These are phyloP conservation scores for Parochlus steinenii DNA, from an alignment of 2,888 invertebrate species.

Conservation along the genomic window DNA sequence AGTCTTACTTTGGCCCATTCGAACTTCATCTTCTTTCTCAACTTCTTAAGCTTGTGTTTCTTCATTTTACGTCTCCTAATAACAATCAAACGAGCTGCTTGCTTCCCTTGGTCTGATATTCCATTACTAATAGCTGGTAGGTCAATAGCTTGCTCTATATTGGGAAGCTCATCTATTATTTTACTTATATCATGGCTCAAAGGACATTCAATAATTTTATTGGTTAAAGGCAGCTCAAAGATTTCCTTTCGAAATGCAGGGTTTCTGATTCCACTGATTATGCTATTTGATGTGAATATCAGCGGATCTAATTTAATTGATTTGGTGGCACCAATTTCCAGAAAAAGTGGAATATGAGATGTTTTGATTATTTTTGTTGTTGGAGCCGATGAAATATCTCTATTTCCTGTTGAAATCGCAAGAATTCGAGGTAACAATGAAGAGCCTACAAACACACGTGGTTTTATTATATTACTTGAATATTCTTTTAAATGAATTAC, in stretches of 20 bases:
- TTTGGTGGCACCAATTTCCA: no score
- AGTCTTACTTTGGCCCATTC: slow-evolving; percentile 46
- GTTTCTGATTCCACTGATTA: no score
- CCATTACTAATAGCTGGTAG: background rate
- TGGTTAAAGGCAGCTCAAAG: slow-evolving; percentile 11
- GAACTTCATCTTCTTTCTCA: slow-evolving; percentile 62
- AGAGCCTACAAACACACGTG: slow-evolving; percentile 1
- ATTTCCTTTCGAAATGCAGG: no score
- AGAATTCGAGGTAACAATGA: background rate
- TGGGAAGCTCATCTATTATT: slow-evolving; percentile 2
- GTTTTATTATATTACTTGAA: no score
- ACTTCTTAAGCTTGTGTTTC: slow-evolving; percentile 66
- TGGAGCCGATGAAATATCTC: slow-evolving; percentile 3
- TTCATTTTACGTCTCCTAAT: slow-evolving; percentile 74
- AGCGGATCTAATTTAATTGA: no score
- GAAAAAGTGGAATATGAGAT: no score
- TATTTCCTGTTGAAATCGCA: slow-evolving; percentile 3
- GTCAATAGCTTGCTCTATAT: slow-evolving; percentile 1
- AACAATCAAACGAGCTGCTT: slow-evolving; percentile 55
- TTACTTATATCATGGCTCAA: slow-evolving; percentile 3
- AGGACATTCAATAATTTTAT: slow-evolving; percentile 10
- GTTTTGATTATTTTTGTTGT: background rate
- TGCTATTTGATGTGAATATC: no score
- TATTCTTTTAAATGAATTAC: slow-evolving; percentile 4
- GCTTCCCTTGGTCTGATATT: slow-evolving; percentile 38